These are phyloP conservation scores for Odocoileus hemionus DNA, from an alignment of 2,113 vertebrate genomes.

Conservation along the genomic window DNA sequence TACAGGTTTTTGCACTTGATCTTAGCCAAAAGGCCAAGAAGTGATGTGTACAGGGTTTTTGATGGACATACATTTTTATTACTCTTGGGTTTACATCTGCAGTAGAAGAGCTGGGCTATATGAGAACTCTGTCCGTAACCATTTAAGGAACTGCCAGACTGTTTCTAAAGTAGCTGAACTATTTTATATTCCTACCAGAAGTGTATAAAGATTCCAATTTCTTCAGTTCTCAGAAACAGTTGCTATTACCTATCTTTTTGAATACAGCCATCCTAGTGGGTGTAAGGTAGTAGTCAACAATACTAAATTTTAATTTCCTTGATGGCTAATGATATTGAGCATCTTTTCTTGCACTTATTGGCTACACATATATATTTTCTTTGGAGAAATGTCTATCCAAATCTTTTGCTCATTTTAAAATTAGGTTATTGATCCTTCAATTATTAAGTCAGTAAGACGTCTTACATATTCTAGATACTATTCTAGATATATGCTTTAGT, in stretches of 20 bases:
- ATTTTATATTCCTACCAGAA: neutral
- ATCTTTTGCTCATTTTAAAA: neutral
- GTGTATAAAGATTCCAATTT: neutral
- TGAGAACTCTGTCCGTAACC: neutral
- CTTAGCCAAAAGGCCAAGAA: neutral
- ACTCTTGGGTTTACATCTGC: neutral
- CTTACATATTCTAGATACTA: neutral
- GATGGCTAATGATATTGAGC: neutral
- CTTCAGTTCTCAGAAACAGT: neutral
- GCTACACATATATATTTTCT: neutral
- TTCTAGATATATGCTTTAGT: neutral
- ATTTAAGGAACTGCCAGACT: neutral
- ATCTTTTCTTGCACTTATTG: neutral
- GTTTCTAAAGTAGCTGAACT: neutral
- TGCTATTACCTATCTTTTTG: neutral
- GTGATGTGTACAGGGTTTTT: neutral
- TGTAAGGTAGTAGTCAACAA: neutral
- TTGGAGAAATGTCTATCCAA: neutral
- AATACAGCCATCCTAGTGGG: neutral
- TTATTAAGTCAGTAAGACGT: neutral
- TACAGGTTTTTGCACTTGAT: neutral
- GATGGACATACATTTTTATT: neutral
- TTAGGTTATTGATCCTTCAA: neutral
- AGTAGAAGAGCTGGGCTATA: neutral
- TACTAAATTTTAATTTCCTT: neutral